Evolutionary conservation across 2,888 invertebrate species (phyloP), one percentile per base, ranked within the genome.

Genomic region (Euclidia mi): DNA sequence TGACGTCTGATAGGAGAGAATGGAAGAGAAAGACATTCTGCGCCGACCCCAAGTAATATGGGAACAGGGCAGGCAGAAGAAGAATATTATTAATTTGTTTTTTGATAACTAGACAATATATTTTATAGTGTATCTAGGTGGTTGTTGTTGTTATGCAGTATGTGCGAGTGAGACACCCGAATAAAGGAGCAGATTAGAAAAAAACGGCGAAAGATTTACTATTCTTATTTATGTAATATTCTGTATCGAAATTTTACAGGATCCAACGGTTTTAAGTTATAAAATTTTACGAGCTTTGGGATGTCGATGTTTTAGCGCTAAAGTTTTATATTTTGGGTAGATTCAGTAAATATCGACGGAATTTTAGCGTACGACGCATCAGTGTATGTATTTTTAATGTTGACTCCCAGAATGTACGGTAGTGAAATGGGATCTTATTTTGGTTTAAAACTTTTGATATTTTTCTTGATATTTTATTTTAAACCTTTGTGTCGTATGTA

Each of bases 231-330:
- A 52, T 40, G 56, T 61, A 61, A 67, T 61, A 71, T 58, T 55
- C 32, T 51, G 57, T 53, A 57, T 69, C 37, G 59, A 71, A 65
- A 65, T 70, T 72, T 67, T 65, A 50, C 63, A 73, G 65, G 78
- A 70, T 65, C 52, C 62, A 61, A 60, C 62, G 69, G 79, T 73
- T 79, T 74, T 60, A 64, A 60, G 79, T 59, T 66, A 73, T 83
- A 77, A 83, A 82, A 82, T 81, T 81, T 82, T 77, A 80, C 61
- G 75, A 53, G 34, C 43, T 31, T 20, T 43, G 52, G 43, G 55
- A 53, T 40, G 57, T 15, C 40, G 28, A 53, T 64, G 63, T 61
- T 63, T 61, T 56, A 43, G 58, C 38, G 15, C 42, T 38, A 49
- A 71, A 78, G 66, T 76, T 80, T 81, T 72, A 77, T 72, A 78